Conservation (phyloP, 2,888 invertebrate genomes). For the Tuberolachnus salignus region DNA sequence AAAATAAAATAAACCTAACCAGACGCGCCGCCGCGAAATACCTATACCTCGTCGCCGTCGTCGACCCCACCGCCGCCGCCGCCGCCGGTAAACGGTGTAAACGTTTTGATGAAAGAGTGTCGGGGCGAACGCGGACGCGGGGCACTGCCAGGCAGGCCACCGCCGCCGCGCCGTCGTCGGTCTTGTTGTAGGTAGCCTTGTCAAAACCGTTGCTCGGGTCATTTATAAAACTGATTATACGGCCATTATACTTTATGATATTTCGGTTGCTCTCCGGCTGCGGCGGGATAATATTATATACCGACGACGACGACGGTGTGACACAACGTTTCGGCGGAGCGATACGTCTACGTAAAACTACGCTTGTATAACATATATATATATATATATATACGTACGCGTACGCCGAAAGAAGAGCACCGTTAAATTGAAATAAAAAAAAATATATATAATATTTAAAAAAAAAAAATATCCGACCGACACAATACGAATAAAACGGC, state of each 20-base stretch:
- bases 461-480: no score
- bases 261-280: conserved; percentile 46
- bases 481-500: no score
- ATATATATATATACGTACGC: no score
- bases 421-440: conserved; percentile 50
- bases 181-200: conserved; percentile 52
- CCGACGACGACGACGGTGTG: neutral
- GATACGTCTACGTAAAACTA: no score
- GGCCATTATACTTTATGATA: conserved; percentile 46
- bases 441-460: no score
- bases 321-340: neutral
- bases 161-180: conserved; percentile 18
- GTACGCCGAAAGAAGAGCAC: neutral
- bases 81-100: conserved; percentile 20
- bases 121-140: conserved; percentile 44
- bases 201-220: conserved; percentile 50
- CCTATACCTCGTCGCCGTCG: no score
- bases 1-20: no score
- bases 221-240: conserved; percentile 56
- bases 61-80: no score
- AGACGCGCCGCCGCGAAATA: conserved; percentile 12
- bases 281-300: conserved; percentile 49
- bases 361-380: no score
- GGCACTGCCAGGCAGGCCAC: no score
- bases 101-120: conserved; percentile 48